Evolutionary conservation across 2,113 vertebrate species (phyloP), one percentile per base, ranked within the genome.

Genomic region (Lipophrys pholis): DNA sequence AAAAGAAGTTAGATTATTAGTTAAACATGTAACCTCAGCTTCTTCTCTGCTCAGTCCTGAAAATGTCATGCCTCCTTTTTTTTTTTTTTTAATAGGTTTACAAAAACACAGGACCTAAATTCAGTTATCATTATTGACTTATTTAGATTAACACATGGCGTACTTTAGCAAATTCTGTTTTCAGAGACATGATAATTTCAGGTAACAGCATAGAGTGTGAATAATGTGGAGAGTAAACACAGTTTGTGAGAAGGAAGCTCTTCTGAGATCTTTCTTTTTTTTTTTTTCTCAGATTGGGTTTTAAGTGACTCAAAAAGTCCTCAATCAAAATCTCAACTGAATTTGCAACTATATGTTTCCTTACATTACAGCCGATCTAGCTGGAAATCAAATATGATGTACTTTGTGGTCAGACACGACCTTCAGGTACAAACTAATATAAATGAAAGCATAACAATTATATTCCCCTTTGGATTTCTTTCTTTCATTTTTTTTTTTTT

Each of bases 201-300:
- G 41, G 38, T 51, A 73, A 80, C 73, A 41, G 67, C 55, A 68
- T 41, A 72, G 21, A 59, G 16, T 30, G 21, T 30, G 7, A 45
- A 48, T n/a, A 40, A 40, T 39, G 70, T 58, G 14, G 6, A 46
- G 49, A 69, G 39, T 36, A 42, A 62, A 57, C 12, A 21, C 67
- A 54, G 68, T 69, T 57, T 62, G 49, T 16, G 42, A 78, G 45
- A 59, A 57, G 84, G 84, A 89, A 89, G 87, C 71, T 88, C 87
- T 76, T 64, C 36, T 30, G 69, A 81, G 14, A 76, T 50, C 36
- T 60, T 67, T 52, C 76, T 69, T 39, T 50, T 39, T 69, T 39
- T 50, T 39, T 69, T 39, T 60, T 67, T 52, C 76, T 69, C 78
- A 73, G 78, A 85, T 86, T 87, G 85, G 78, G 76, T 81, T 82